Percentiles rank a stretch among this genome's conserved stretches.
These are phyloP conservation scores for Nemurella pictetii DNA, from an alignment of 2,888 invertebrate species.

Conservation along the genomic window DNA sequence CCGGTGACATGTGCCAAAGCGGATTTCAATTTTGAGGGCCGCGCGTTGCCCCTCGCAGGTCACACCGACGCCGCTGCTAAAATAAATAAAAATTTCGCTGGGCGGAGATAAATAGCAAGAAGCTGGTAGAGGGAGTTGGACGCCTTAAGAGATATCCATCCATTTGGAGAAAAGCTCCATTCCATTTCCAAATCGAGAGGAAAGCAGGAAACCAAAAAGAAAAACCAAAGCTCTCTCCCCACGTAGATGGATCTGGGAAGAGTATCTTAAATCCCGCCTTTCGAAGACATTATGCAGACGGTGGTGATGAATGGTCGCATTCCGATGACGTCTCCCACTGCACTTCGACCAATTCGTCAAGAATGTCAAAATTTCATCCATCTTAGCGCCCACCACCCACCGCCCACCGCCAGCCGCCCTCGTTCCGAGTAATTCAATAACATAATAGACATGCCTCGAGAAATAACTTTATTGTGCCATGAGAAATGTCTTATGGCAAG, in stretches of 20 bases:
- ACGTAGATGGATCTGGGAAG: not conserved
- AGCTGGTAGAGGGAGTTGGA: not conserved
- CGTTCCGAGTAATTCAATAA: not conserved
- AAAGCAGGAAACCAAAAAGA: not conserved
- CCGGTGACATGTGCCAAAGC: not conserved
- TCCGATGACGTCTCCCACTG: not conserved
- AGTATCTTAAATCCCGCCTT: not conserved
- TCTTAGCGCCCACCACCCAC: not conserved
- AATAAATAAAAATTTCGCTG: not conserved
- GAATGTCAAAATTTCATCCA: not conserved
- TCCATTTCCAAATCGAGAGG: not conserved
- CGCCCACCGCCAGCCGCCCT: not conserved
- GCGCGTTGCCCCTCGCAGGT: not conserved
- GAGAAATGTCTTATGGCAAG: not conserved
- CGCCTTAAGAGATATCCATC: not conserved
- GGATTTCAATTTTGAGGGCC: not conserved
- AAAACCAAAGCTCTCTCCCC: not conserved
- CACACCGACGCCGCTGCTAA: not conserved
- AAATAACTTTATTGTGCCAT: not conserved
- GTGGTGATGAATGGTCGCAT: slow-evolving; percentile 17
- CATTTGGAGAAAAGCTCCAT: not conserved
- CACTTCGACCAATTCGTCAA: slow-evolving; percentile 2
- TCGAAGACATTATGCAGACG: not conserved
- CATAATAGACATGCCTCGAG: not conserved
- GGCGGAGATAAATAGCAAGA: not conserved